phyloP scores from a whole-genome alignment of 2,797 vertebrate species.

The Pipistrellus pygmaeus region DNA sequence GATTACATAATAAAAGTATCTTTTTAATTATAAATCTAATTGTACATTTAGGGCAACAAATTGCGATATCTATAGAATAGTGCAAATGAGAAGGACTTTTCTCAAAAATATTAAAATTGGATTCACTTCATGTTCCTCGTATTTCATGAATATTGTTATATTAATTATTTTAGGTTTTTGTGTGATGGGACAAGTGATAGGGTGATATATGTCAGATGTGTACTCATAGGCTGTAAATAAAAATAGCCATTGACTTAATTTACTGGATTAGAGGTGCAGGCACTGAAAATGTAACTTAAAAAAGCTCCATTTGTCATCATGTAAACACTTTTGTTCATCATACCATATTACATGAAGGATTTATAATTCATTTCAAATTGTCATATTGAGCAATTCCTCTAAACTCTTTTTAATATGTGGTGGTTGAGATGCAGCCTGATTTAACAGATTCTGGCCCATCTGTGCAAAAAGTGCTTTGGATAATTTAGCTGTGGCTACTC shows the following conservation, averaged over 20 bases:
- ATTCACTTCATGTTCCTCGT: conserved; percentile 54
- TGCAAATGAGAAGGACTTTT: conserved; percentile 74
- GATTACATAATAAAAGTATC: conserved; percentile 80
- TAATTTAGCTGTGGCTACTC: conserved; percentile 89
- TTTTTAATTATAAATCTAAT: conserved; percentile 88
- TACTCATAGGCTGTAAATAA: conserved; percentile 55
- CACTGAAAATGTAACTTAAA: conserved; percentile 87
- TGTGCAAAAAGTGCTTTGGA: conserved; percentile 92
- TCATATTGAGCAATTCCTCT: conserved; percentile 90
- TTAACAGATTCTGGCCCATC: conserved; percentile 91
- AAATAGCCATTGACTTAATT: conserved; percentile 67
- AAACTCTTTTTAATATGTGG: conserved; percentile 90
- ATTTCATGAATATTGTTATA: conserved; percentile 65
- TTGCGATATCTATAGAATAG: conserved; percentile 64
- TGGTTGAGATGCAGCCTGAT: conserved; percentile 90
- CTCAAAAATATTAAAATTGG: conserved; percentile 73
- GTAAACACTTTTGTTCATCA: conserved; percentile 84
- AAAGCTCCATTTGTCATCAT: conserved; percentile 84
- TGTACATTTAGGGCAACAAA: conserved; percentile 79
- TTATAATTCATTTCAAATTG: conserved; percentile 69
- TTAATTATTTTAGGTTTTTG: conserved; percentile 61
- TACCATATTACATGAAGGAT: background rate
- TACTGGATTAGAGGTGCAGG: conserved; percentile 88
- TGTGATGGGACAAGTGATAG: conserved; percentile 46
- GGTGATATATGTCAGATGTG: conserved; percentile 14